phyloP scores from a whole-genome alignment of 2,888 invertebrate species.

The Caenorhabditis imperialis region DNA sequence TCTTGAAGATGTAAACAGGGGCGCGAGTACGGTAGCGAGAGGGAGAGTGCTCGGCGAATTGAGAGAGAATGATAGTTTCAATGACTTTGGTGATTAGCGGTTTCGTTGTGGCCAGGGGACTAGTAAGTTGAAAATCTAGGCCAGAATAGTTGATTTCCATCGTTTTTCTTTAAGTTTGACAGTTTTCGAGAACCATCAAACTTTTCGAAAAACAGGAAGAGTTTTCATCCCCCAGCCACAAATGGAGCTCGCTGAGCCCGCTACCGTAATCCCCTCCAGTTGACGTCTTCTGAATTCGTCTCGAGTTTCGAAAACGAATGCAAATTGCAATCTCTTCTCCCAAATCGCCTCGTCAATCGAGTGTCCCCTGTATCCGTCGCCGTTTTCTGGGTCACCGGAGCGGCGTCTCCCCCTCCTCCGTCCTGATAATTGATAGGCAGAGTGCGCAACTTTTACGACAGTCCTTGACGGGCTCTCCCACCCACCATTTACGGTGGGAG shows the following conservation, averaged over 20 bases:
- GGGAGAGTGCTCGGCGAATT: constrained; percentile 49
- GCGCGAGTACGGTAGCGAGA: constrained; percentile 36
- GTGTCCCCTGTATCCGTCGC: constrained; percentile 12
- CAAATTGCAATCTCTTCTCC: constrained; percentile 27
- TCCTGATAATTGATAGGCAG: constrained; percentile 48
- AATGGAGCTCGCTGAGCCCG: no score
- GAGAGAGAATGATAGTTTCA: no score
- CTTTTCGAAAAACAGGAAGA: constrained; percentile 17
- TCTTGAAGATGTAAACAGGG: constrained; percentile 35
- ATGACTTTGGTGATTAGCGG: no score
- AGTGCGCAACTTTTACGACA: constrained; percentile 25
- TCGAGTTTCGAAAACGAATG: no score
- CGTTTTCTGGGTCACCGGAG: constrained; percentile 47
- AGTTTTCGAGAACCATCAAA: constrained; percentile 8
- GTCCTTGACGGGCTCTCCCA: constrained; percentile 39
- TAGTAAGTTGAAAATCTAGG: no score
- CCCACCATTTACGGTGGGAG: no score
- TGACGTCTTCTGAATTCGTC: no score
- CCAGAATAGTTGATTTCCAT: no score
- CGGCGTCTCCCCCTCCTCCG: no score
- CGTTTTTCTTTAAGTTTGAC: no score
- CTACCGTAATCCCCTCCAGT: no score
- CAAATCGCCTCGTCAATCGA: constrained; percentile 19
- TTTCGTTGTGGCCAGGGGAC: no score
- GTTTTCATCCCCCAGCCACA: neutral